Conservation (phyloP, 2,797 vertebrate genomes). For the Oreortyx pictus region DNA sequence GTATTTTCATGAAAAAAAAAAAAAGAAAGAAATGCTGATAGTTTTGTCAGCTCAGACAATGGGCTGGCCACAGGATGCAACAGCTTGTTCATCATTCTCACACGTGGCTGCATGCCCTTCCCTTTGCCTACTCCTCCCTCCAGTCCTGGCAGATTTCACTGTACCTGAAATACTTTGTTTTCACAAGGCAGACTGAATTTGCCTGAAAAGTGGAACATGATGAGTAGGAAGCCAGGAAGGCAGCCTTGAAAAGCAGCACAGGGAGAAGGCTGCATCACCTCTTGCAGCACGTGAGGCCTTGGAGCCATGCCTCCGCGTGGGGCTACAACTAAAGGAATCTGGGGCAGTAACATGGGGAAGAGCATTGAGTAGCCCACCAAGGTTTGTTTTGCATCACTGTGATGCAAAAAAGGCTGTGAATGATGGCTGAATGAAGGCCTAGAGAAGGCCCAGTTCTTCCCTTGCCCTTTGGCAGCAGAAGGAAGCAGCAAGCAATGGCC, state of each 20-base stretch:
- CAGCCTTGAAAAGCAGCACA: background rate
- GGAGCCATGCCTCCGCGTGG: fast-evolving
- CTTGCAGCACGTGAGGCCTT: fast-evolving
- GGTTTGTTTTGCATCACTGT: background rate
- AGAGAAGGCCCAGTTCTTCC: background rate
- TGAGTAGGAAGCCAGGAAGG: background rate
- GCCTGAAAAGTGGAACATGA: background rate
- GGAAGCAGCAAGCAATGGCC: background rate
- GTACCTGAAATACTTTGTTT: background rate
- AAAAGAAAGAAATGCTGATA: background rate
- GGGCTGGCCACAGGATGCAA: fast-evolving
- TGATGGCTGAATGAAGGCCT: background rate
- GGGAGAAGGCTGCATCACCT: background rate
- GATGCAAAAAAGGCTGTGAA: background rate
- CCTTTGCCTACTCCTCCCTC: background rate
- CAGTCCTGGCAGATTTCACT: background rate
- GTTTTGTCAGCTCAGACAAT: background rate
- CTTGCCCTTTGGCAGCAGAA: background rate
- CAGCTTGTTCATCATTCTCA: background rate
- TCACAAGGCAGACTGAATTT: background rate
- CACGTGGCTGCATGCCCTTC: fast-evolving
- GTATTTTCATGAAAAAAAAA: background rate
- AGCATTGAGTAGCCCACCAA: background rate
- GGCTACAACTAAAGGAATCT: background rate
- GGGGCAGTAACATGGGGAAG: background rate